These are phyloP conservation scores for Platycheirus albimanus DNA, from an alignment of 2,888 invertebrate genomes.

Conservation along the genomic window DNA sequence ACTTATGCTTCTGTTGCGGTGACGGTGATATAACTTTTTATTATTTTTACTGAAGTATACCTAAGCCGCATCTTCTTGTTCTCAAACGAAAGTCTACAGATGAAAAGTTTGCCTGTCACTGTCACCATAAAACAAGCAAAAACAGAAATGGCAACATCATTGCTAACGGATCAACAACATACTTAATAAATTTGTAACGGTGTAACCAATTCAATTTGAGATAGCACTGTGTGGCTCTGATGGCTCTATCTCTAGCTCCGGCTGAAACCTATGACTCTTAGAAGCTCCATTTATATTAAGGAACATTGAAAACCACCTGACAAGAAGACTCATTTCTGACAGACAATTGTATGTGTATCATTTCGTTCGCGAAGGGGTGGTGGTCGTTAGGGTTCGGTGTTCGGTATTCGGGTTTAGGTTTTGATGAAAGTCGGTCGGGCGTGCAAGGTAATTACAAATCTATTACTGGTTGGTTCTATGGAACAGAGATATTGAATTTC, in stretches of 20 bases:
- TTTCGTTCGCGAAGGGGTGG: conserved; percentile 61
- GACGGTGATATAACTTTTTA: conserved; percentile 60
- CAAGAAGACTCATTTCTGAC: conserved; percentile 30
- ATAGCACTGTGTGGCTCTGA: conserved; percentile 20
- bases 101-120: conserved; percentile 32
- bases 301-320: conserved; percentile 44
- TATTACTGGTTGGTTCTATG: conserved; percentile 62
- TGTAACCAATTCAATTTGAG: conserved; percentile 54
- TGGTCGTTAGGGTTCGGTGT: conserved; percentile 20
- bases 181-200: conserved; percentile 49
- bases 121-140: background rate
- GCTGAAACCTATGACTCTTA: too few species aligned
- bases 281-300: conserved; percentile 34
- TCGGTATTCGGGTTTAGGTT: conserved; percentile 34
- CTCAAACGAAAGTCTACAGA: conserved; percentile 30
- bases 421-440: conserved; percentile 63
- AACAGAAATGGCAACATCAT: background rate
- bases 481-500: conserved; percentile 65
- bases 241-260: too few species aligned
- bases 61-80: conserved; percentile 44
- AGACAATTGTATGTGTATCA: conserved; percentile 66
- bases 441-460: conserved; percentile 74
- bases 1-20: conserved; percentile 73
- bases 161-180: conserved; percentile 20
- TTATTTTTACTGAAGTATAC: conserved; percentile 52